Base-by-base conservation (phyloP, 2,888 invertebrate species). In the Pyrgus malvae region DNA sequence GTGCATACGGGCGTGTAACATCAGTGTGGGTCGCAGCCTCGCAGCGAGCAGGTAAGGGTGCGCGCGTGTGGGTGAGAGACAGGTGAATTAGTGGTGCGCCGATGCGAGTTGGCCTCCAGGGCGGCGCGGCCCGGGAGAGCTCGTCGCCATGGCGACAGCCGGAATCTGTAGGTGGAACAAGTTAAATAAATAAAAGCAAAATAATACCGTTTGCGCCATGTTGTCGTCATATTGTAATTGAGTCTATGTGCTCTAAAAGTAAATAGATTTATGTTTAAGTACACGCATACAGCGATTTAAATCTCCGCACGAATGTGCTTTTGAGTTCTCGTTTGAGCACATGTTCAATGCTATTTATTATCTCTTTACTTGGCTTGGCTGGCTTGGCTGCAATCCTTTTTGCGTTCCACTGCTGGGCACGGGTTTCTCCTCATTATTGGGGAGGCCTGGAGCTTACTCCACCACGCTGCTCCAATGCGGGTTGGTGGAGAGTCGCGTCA, bases 91-190 rank as follows among this genome's bases (percentile, higher is more conserved):
- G 74, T 67, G 65, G 70, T 69, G 67, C 72, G 75, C 65, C 67
- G 65, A 70, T 69, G 67, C 72, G 75, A 65, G 68, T 72, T 69
- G 74, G 70, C 67, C 71, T 66, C 71, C 70, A 64, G 76, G 73
- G 72, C 70, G 70, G 73, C 60, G 67, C 61, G 55, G 70, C 74
- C 79, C 77, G 78, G 78, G 73, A 73, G 75, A 77, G 78, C 73
- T 64, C 76, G 84, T 86, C 70, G 73, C 72, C 78, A 84, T 83
- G 72, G 75, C 71, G 74, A 85, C 84, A 74, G 70, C 75, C 74
- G 68, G 75, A 70, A 72, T 76, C 72, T 62, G 67, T 25, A 25
- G 7, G 25, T 25, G 6, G 25, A n/a, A 25, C 25, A 25, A 56
- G 64, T n/a, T n/a, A n/a, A 66, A 62, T 69, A 75, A 78, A 78